Conservation (phyloP, 2,113 vertebrate species). For the Macroglossus sobrinus region DNA sequence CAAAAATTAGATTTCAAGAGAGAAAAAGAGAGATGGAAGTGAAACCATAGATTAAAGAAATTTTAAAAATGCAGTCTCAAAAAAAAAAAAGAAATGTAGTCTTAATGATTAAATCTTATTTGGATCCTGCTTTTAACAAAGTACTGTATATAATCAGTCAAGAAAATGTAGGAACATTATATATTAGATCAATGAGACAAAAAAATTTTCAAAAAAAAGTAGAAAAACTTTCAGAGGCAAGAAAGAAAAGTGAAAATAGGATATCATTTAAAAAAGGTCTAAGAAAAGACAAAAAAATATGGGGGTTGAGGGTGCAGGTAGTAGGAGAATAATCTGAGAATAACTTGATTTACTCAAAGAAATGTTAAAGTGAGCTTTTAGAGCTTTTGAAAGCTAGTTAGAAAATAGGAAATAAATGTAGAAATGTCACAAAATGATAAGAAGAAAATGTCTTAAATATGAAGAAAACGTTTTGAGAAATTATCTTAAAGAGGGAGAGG, state of each 20-base stretch:
- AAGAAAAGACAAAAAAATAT: background rate
- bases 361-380: background rate
- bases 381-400: background rate
- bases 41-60: background rate
- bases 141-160: background rate
- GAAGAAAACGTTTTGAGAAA: background rate
- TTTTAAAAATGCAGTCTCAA: background rate
- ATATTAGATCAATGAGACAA: background rate
- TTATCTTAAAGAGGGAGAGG: background rate
- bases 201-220: slow-evolving; percentile 22
- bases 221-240: slow-evolving; percentile 13
- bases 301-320: background rate
- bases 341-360: slow-evolving; percentile 37
- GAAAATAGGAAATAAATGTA: background rate
- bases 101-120: background rate
- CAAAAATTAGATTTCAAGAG: background rate
- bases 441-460: background rate
- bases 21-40: background rate
- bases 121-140: background rate
- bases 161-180: background rate
- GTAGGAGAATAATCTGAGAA: background rate
- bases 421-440: slow-evolving; percentile 9
- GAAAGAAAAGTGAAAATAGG: background rate
- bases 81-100: background rate
- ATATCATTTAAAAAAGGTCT: background rate